Evolutionary conservation across 2,888 invertebrate genomes (phyloP).

Genomic region (Sesia apiformis): DNA sequence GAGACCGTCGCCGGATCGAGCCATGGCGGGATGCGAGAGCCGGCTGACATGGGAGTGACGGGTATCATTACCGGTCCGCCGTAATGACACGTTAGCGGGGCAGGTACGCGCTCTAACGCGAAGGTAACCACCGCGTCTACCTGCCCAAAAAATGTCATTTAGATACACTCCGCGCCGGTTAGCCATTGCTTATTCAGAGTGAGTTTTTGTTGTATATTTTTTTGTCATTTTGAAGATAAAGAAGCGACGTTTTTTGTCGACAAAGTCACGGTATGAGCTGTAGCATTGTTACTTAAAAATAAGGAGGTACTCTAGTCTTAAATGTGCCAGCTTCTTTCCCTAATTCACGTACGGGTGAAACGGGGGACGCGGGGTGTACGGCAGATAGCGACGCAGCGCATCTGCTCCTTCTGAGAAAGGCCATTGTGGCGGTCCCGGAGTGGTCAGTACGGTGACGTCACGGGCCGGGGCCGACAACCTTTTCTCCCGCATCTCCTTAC

Average conservation of each 20-base stretch:
- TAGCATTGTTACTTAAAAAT: neutral
- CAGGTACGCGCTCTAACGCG: slow-evolving; percentile 42
- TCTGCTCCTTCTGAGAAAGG: slow-evolving; percentile 71
- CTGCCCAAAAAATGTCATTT: slow-evolving; percentile 57
- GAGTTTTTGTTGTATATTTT: slow-evolving; percentile 37
- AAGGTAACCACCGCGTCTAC: slow-evolving; percentile 46
- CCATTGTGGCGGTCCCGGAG: slow-evolving; percentile 64
- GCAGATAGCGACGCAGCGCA: slow-evolving; percentile 58
- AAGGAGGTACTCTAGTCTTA: neutral
- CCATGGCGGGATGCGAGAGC: slow-evolving; percentile 27
- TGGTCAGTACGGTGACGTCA: slow-evolving; percentile 72
- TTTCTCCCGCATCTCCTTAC: slow-evolving; percentile 30
- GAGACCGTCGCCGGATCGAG: slow-evolving; percentile 23
- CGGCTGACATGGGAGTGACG: slow-evolving; percentile 23
- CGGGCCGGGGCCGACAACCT: slow-evolving; percentile 69
- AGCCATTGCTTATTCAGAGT: slow-evolving; percentile 46
- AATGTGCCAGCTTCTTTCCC: neutral
- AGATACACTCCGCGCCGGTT: slow-evolving; percentile 45
- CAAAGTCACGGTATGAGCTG: slow-evolving; percentile 7
- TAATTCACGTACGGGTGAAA: slow-evolving; percentile 9
- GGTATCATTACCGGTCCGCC: slow-evolving; percentile 51
- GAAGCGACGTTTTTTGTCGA: slow-evolving; percentile 31
- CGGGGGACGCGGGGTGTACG: slow-evolving; percentile 32
- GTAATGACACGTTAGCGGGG: slow-evolving; percentile 60
- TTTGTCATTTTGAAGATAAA: slow-evolving; percentile 14